Evolutionary conservation across 2,113 vertebrate species (phyloP).

Genomic region (Protobothrops flavoviridis): DNA sequence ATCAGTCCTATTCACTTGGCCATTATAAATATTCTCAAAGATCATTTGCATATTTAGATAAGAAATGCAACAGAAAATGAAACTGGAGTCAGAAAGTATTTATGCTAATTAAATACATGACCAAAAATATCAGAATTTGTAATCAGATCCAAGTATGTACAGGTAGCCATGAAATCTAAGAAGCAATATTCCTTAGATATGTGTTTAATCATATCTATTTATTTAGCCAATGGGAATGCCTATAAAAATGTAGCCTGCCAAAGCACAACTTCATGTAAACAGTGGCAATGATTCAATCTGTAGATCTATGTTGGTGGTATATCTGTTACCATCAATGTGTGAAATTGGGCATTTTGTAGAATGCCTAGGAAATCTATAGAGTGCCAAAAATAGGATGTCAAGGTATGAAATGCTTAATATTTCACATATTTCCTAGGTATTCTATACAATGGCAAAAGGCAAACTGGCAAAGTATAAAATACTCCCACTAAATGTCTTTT

Average conservation of each 20-base stretch:
- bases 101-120: constrained; percentile 45
- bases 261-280: neutral
- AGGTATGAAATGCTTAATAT: neutral
- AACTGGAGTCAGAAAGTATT: constrained; percentile 25
- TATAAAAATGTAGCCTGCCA: neutral
- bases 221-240: neutral
- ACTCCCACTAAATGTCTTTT: neutral
- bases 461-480: neutral
- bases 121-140: constrained; percentile 1
- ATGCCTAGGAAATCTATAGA: neutral
- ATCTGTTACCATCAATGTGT: neutral
- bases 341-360: neutral
- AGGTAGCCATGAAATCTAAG: constrained; percentile 33
- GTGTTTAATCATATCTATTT: neutral
- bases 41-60: constrained; percentile 33
- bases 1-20: constrained; percentile 5
- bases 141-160: constrained; percentile 27
- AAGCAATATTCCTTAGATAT: neutral
- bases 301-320: neutral
- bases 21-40: constrained; percentile 35
- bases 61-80: constrained; percentile 29
- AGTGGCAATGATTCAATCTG: neutral
- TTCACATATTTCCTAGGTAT: neutral
- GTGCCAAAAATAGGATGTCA: neutral
- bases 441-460: neutral